A percentile compares a stretch with the other conserved stretches of the same genome.
Evolutionary conservation across 2,113 vertebrate species (phyloP).

Genomic region (Manacus vitellinus): DNA sequence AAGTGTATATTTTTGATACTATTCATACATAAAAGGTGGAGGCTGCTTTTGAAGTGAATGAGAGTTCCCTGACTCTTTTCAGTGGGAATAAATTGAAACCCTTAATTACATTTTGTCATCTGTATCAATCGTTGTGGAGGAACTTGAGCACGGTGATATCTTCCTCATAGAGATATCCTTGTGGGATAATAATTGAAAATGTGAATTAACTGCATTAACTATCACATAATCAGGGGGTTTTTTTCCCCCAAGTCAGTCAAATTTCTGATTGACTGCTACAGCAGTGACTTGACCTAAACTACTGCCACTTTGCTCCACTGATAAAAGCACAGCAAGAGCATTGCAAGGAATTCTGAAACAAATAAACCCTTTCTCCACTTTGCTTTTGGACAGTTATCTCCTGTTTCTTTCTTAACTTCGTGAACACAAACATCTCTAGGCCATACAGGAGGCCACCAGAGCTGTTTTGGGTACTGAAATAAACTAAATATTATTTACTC

Average conservation of each 20-base stretch:
- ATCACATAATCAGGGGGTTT: neutral
- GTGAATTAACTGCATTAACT: constrained; percentile 29
- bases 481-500: neutral
- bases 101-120: constrained; percentile 48
- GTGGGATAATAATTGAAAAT: constrained; percentile 34
- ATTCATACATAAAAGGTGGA: neutral
- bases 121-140: constrained; percentile 3
- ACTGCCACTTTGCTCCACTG: neutral
- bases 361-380: neutral
- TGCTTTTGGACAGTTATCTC: neutral
- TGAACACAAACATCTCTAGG: neutral
- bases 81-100: constrained; percentile 13
- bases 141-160: neutral
- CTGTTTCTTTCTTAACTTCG: neutral
- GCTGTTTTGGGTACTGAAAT: neutral
- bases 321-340: neutral
- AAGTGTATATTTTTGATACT: neutral
- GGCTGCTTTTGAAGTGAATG: neutral
- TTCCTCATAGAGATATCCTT: neutral
- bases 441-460: neutral
- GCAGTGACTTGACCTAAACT: neutral
- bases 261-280: neutral
- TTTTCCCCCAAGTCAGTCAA: neutral
- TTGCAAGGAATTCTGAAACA: neutral
- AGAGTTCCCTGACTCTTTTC: constrained; percentile 18